Conservation (phyloP, 2,888 invertebrate genomes). For the Meta bourneti region DNA sequence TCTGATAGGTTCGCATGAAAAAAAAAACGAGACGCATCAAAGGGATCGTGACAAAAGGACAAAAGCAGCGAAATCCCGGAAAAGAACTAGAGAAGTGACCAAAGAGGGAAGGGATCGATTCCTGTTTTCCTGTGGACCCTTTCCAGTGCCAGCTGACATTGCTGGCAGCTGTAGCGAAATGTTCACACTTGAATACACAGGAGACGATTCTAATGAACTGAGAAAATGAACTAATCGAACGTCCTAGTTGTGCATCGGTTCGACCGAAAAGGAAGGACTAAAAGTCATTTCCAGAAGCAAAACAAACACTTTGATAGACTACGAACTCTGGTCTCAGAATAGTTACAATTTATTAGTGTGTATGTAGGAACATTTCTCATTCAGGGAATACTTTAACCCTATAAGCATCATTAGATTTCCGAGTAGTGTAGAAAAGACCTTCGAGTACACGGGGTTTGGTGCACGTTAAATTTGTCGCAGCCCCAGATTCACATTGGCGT, state of each 20-base stretch:
- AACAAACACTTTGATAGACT: not conserved
- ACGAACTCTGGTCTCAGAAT: not conserved
- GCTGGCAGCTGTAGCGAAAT: not conserved
- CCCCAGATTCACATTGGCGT: too few species aligned
- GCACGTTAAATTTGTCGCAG: too few species aligned
- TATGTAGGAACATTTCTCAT: not conserved
- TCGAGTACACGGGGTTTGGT: too few species aligned
- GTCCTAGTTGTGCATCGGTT: not conserved
- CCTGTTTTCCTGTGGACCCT: not conserved
- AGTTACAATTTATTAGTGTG: not conserved
- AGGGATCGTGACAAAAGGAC: too few species aligned
- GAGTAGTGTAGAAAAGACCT: too few species aligned
- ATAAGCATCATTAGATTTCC: too few species aligned
- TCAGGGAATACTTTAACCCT: not conserved
- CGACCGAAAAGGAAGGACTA: not conserved
- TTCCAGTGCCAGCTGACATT: not conserved
- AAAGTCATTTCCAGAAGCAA: not conserved
- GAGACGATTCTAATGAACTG: not conserved
- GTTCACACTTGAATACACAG: not conserved
- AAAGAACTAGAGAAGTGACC: not conserved
- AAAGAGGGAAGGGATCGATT: not conserved
- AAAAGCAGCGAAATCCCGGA: not conserved
- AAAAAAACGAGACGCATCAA: too few species aligned
- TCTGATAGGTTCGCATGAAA: too few species aligned
- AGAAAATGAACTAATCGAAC: slow-evolving; percentile 1